phyloP scores from a whole-genome alignment of 2,113 vertebrate species.

The Ceyx melanurus region DNA sequence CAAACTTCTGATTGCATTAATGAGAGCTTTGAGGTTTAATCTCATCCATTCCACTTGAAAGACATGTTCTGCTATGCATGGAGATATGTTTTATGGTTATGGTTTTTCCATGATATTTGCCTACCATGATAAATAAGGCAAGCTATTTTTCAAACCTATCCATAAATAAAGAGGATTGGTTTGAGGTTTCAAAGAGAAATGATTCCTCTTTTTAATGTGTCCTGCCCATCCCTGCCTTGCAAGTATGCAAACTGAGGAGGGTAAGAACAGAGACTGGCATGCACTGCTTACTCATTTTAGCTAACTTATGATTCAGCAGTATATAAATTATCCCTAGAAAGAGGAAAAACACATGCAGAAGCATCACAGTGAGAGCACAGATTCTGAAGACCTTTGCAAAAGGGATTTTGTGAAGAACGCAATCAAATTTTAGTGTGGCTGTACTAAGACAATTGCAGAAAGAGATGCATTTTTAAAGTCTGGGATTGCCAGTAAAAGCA shows the following conservation, averaged over 20 bases:
- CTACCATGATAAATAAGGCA: constrained; percentile 27
- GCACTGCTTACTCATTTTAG: constrained; percentile 24
- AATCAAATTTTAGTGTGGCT: background rate
- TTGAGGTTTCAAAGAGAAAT: constrained; percentile 37
- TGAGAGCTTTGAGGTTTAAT: constrained; percentile 64
- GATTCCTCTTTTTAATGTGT: constrained; percentile 15
- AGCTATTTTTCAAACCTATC: constrained; percentile 40
- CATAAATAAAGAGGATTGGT: constrained; percentile 27
- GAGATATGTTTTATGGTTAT: constrained; percentile 28
- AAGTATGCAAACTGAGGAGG: background rate
- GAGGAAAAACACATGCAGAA: background rate
- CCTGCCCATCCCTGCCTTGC: background rate
- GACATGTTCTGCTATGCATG: constrained; percentile 7
- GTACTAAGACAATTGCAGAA: background rate
- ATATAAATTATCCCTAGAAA: constrained; percentile 11
- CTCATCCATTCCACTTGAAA: constrained; percentile 51
- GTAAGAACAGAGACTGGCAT: background rate
- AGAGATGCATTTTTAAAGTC: background rate
- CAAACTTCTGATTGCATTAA: constrained; percentile 29
- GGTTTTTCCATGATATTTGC: constrained; percentile 16
- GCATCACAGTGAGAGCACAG: background rate
- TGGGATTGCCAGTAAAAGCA: background rate
- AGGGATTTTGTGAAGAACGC: background rate
- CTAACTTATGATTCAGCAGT: constrained; percentile 42
- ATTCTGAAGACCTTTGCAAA: background rate